Evolutionary conservation across 2,888 invertebrate species (phyloP), one percentile per base, ranked within the genome.

Genomic region (Fragum sueziense): DNA sequence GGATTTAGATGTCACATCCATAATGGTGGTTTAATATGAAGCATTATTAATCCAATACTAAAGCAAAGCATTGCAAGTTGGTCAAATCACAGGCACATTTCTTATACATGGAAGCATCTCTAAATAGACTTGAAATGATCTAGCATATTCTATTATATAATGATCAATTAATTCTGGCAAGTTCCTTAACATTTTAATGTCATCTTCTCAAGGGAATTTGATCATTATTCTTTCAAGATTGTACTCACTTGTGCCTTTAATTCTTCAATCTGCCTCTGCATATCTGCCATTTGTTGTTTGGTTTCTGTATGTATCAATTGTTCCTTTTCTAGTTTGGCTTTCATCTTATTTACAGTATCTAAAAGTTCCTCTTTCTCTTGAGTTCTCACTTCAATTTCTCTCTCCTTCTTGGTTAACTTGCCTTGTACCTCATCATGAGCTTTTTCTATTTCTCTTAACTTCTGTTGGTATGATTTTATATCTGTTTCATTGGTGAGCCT

Each of bases 341-440:
- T 97, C 91, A 97, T 95, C 73, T 97, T 94, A 0, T 95, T 94
- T 82, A 97, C 94, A 79, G 96, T 96, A 62, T 96, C 96, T 93
- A 98, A 97, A 88, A 97, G 94, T 93, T 98, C 98, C 94, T 98
- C 98, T 88, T 97, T 92, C 94, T 98, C 98, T 91, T 98, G 97
- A 79, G 96, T 95, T 91, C 96, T 95, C 89, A 97, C 95, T 94
- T 98, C 98, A 83, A 97, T 94, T 93, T 98, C 98, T 93, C 97
- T 97, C 93, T 98, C 98, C 94, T 94, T 98, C 91, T 97, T 97
- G 6, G 97, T 96, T 75, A 98, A 94, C 90, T 96, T 96, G 0
- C 96, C 96, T 52, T 97, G 96, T 91, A 98, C 95, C 86, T 98
- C 98, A 0, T 96, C 95, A 92, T 97, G 97, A 90, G 98, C 97